Evolutionary conservation across 2,888 invertebrate species (phyloP).

Genomic region (Dolomedes plantarius): DNA sequence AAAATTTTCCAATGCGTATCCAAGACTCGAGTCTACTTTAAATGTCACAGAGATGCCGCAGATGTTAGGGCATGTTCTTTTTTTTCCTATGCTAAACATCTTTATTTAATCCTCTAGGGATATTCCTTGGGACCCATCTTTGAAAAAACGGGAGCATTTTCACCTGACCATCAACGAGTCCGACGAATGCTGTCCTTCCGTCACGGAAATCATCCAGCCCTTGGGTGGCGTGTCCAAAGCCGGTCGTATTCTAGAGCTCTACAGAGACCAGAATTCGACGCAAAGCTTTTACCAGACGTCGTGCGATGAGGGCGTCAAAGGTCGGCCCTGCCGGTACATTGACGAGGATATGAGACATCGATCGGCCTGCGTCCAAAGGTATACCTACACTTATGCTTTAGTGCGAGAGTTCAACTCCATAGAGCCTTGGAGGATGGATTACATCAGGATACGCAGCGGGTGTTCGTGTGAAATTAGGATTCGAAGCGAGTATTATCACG

Average conservation of each 20-base stretch:
- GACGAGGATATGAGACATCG: constrained; percentile 81
- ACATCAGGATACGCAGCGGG: constrained; percentile 88
- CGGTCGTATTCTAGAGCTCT: constrained; percentile 82
- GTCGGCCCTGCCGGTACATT: constrained; percentile 86
- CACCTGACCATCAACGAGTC: background rate
- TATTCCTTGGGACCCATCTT: constrained; percentile 38
- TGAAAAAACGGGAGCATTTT: constrained; percentile 28
- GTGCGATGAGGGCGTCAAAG: constrained; percentile 84
- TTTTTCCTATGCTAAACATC: no score
- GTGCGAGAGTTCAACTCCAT: constrained; percentile 82
- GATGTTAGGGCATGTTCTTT: no score
- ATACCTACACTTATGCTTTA: constrained; percentile 89
- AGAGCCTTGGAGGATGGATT: constrained; percentile 85
- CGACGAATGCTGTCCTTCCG: constrained; percentile 87
- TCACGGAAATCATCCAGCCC: constrained; percentile 86
- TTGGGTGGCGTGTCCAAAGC: constrained; percentile 85
- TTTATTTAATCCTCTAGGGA: no score
- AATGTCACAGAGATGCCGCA: no score
- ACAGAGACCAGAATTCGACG: constrained; percentile 81
- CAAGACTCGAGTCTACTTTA: no score
- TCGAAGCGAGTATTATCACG: background rate
- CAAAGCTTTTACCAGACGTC: constrained; percentile 86
- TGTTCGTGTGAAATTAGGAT: constrained; percentile 84
- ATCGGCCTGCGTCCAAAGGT: constrained; percentile 89
- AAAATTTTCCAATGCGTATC: no score